Percentiles rank a stretch among this genome's conserved stretches.
Evolutionary conservation across 2,797 vertebrate genomes (phyloP).

Genomic region (Chaetophractus vellerosus): DNA sequence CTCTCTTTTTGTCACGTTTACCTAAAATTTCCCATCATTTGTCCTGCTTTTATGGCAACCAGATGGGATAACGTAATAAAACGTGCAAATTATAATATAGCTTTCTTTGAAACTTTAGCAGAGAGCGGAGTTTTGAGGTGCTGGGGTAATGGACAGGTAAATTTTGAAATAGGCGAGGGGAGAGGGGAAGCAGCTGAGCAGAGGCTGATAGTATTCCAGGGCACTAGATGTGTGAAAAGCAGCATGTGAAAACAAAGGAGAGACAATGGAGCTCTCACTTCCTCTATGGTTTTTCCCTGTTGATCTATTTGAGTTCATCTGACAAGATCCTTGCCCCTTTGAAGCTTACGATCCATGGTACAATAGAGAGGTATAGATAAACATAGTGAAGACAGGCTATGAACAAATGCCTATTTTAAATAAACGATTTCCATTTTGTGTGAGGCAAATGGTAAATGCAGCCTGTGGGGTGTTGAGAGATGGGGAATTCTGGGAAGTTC

Average conservation of each 20-base stretch:
- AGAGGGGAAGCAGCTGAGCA: neutral
- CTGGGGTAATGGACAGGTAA: neutral
- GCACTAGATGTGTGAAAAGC: neutral
- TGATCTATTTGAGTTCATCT: neutral
- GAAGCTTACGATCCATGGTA: neutral
- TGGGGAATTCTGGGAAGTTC: slow-evolving; percentile 24
- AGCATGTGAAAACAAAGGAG: neutral
- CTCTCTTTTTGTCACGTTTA: neutral
- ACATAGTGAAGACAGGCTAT: neutral
- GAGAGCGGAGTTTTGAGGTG: neutral
- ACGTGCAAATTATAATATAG: neutral
- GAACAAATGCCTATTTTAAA: neutral
- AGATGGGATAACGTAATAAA: neutral
- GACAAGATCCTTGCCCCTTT: neutral
- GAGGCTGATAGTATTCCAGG: neutral
- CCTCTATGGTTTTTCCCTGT: neutral
- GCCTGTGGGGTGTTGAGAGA: neutral
- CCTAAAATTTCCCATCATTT: neutral
- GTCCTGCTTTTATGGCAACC: neutral
- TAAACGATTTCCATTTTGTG: neutral
- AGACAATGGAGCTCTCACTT: too few species aligned
- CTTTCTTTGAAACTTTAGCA: neutral
- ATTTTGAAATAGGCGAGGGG: neutral
- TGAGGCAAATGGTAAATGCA: neutral
- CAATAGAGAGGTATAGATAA: neutral